Base-by-base conservation (phyloP, 1,140 invertebrate species). In the Ceratosolen solmsi region DNA sequence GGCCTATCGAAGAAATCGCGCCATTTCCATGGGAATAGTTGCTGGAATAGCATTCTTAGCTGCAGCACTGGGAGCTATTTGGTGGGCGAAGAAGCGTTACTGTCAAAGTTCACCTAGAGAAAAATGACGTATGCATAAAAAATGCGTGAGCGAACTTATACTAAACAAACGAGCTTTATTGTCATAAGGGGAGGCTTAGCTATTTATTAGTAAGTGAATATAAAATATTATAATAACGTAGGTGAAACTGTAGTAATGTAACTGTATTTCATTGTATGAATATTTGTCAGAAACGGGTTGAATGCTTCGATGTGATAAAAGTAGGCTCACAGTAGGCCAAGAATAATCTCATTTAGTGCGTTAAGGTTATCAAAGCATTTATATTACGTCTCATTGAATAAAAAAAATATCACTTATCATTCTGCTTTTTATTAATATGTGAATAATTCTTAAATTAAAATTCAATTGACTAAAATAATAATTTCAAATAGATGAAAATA, bases 1-100 rank as follows among this genome's bases (percentile, higher is more conserved):
- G 2, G 93, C 93, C 1, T 94, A 94, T 84, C 92, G 93, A 41
- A 92, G 92, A 80, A 92, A 94, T 65, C 89, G 93, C 20, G 93
- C 94, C 4, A 91, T 95, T 68, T 93, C 94, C 1, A 93, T 94
- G 85, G 94, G 94, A 25, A 92, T 94, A 51, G 91, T 92, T 0
- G 90, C 89, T 0, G 91, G 92, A 4, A 92, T 94, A n/a, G 92
- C 92, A 22, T 92, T 94, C 30, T 82, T 94, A n/a, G 93, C 93
- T 13, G 90, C 93, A 0, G 92, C 92, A 30, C 90, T 94, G 13
- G 91, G 93, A 58, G 92, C 91, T 9, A 90, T 94, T 80, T 94
- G 93, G 92, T 94, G 94, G 90, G 92, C 93, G 25, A 92, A 91
- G 46, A 93, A 91, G 78, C 90, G 89, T 80, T 93, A 92, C 77